phyloP scores from a whole-genome alignment of 1,140 invertebrate species.

The Pseudomyrmex dendroicus region DNA sequence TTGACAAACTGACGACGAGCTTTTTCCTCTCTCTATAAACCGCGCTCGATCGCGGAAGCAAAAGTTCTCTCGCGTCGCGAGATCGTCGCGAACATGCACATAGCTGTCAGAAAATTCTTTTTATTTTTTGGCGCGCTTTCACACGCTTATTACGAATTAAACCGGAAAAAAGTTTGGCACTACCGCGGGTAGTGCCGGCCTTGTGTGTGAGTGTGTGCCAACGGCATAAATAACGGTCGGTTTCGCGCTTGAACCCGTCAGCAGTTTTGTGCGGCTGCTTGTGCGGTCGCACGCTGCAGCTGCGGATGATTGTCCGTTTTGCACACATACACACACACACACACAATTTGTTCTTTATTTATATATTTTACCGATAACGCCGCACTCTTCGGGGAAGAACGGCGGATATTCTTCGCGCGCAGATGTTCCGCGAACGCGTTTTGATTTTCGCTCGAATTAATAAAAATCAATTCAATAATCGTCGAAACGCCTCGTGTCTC shows the following conservation, averaged over 20 bases:
- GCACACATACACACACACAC: not conserved
- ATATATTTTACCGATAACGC: not conserved
- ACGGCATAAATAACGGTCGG: slow-evolving; percentile 29
- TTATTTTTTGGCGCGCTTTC: too few species aligned
- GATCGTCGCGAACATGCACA: not conserved
- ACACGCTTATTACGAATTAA: slow-evolving; percentile 4
- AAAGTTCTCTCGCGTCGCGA: not conserved
- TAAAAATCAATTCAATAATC: too few species aligned
- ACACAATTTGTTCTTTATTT: not conserved
- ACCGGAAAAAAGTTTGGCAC: not conserved
- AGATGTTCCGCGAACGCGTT: too few species aligned
- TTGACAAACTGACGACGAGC: not conserved
- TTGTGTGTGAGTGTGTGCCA: too few species aligned
- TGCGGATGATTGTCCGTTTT: slow-evolving; percentile 16
- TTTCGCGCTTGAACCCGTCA: not conserved
- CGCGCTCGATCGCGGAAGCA: not conserved
- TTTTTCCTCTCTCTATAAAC: not conserved
- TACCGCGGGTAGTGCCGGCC: not conserved
- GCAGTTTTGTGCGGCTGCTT: not conserved
- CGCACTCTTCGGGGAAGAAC: not conserved
- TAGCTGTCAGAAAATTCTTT: not conserved
- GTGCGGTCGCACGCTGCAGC: slow-evolving; percentile 3
- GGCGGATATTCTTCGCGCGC: too few species aligned
- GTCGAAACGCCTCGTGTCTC: too few species aligned
- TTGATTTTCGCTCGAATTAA: too few species aligned